These are phyloP conservation scores for Pomatostomus ruficeps DNA, from an alignment of 2,113 vertebrate genomes.

Conservation along the genomic window DNA sequence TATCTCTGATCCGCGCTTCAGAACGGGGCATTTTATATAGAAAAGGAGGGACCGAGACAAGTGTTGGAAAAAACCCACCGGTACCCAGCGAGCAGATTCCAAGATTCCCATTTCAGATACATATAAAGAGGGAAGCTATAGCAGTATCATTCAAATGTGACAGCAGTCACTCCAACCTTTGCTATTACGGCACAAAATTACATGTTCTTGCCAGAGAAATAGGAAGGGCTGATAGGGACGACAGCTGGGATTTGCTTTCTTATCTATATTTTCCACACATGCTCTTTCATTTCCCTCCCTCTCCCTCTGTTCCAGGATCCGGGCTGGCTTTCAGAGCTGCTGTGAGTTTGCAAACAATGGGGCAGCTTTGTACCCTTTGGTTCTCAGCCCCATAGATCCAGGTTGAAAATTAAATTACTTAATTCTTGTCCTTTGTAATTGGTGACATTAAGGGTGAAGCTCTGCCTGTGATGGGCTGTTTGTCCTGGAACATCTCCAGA, in stretches of 20 bases:
- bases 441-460: not conserved
- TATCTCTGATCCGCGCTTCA: not conserved
- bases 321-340: not conserved
- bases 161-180: constrained; percentile 67
- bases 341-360: not conserved
- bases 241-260: constrained; percentile 68
- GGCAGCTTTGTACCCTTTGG: not conserved
- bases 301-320: constrained; percentile 1
- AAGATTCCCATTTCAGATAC: constrained; percentile 63
- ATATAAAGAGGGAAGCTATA: not conserved
- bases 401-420: not conserved
- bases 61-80: not conserved
- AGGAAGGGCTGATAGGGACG: constrained; percentile 63
- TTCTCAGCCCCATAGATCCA: not conserved
- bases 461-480: not conserved
- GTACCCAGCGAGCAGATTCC: not conserved
- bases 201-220: constrained; percentile 59
- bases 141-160: constrained; percentile 60
- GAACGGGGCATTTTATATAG: not conserved
- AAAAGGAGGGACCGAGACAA: constrained; percentile 13
- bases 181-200: constrained; percentile 64
- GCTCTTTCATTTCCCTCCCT: constrained; percentile 23
- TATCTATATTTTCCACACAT: constrained; percentile 68
- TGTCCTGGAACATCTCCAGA: not conserved
- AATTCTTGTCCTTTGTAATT: not conserved